Conservation (phyloP, 1,140 invertebrate species). For the Lordiphosa clarofinis region DNA sequence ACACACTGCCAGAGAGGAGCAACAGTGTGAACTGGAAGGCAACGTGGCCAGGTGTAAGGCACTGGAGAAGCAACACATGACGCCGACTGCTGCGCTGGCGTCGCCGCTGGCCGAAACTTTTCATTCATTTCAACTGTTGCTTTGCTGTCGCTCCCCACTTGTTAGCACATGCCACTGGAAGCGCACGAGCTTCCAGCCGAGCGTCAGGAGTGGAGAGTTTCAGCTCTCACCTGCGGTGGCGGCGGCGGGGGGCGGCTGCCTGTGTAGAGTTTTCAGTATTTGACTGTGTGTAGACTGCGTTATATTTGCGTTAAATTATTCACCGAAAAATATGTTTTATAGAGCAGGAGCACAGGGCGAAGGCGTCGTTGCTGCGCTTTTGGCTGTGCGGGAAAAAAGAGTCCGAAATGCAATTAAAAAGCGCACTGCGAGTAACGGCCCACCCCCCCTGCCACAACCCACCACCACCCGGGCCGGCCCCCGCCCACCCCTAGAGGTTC, state of each 20-base stretch:
- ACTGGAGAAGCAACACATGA: slow-evolving; percentile 64
- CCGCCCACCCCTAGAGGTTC: too few relatives aligned
- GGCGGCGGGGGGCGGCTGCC: not conserved
- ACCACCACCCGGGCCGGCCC: too few relatives aligned
- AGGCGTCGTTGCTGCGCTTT: slow-evolving; percentile 10
- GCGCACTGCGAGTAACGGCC: slow-evolving; percentile 8
- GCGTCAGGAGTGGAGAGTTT: slow-evolving; percentile 23
- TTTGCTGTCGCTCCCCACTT: slow-evolving; percentile 49
- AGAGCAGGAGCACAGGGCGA: slow-evolving; percentile 1
- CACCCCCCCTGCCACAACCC: too few relatives aligned
- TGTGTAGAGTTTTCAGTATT: slow-evolving; percentile 33
- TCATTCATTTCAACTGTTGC: slow-evolving; percentile 76
- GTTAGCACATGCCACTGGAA: slow-evolving; percentile 56
- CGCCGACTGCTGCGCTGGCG: slow-evolving; percentile 23
- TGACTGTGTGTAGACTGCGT: slow-evolving; percentile 62
- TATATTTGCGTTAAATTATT: slow-evolving; percentile 74
- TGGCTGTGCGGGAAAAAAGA: not conserved
- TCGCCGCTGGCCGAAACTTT: slow-evolving; percentile 26
- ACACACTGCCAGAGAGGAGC: slow-evolving; percentile 13
- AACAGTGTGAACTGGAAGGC: slow-evolving; percentile 12
- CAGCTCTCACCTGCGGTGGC: not conserved
- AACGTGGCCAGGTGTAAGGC: slow-evolving; percentile 32
- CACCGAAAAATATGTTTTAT: slow-evolving; percentile 44
- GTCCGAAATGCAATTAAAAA: slow-evolving; percentile 15
- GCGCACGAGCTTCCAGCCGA: slow-evolving; percentile 13